These are phyloP conservation scores for Pollimyrus isidori DNA, from an alignment of 2,113 vertebrate genomes.

Conservation along the genomic window DNA sequence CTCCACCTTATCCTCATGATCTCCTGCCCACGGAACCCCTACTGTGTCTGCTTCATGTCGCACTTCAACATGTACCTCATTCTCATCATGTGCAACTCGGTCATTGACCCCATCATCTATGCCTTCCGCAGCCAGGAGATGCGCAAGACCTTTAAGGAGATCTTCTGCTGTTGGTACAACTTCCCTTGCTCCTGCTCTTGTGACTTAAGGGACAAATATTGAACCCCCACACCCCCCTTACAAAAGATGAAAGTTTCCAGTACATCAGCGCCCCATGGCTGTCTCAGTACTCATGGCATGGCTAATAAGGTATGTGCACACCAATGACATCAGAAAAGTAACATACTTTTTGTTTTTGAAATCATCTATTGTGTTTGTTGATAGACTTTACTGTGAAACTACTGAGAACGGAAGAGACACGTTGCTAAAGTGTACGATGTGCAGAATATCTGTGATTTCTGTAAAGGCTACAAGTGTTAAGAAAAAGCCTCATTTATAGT, in stretches of 20 bases:
- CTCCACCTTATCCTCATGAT: constrained; percentile 88
- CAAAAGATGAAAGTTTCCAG: not conserved
- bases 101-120: constrained; percentile 91
- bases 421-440: not conserved
- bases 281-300: constrained; percentile 2
- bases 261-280: not conserved
- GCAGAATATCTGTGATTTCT: not conserved
- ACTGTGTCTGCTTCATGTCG: constrained; percentile 94
- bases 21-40: constrained; percentile 85
- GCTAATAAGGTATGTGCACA: constrained; percentile 28
- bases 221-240: not conserved
- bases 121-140: constrained; percentile 91
- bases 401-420: not conserved
- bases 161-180: constrained; percentile 77
- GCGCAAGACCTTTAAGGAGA: constrained; percentile 89
- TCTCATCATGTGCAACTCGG: constrained; percentile 92
- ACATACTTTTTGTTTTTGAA: not conserved
- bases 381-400: not conserved
- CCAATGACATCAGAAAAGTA: not conserved
- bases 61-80: constrained; percentile 95
- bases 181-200: constrained; percentile 62
- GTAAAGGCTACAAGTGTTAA: not conserved
- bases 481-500: not conserved
- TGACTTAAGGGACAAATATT: constrained; percentile 58
- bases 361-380: not conserved